A percentile compares a stretch with the other conserved stretches of the same genome.
phyloP scores from a whole-genome alignment of 2,113 vertebrate species.

The Elephas maximus region DNA sequence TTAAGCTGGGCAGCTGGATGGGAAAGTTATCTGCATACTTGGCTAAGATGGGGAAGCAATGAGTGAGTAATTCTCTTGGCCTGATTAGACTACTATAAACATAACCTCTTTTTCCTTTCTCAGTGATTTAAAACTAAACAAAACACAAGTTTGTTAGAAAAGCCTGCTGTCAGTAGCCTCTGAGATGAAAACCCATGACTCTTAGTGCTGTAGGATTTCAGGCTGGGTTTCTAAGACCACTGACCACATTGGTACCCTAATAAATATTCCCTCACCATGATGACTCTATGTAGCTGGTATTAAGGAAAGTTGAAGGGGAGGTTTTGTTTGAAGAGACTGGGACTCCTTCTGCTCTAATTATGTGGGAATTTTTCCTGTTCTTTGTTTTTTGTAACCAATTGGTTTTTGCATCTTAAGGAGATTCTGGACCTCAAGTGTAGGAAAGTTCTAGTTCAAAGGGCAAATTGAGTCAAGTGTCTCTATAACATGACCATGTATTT shows the following conservation, averaged over 20 bases:
- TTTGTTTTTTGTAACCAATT: neutral
- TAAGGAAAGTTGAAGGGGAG: conserved; percentile 33
- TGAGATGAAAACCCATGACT: neutral
- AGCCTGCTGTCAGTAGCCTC: conserved; percentile 35
- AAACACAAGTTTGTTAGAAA: conserved; percentile 51
- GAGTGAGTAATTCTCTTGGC: conserved; percentile 59
- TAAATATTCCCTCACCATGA: neutral
- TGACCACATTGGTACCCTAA: neutral
- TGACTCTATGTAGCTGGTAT: neutral
- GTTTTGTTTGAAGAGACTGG: conserved; percentile 64
- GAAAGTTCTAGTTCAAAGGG: conserved; percentile 71
- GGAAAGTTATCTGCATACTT: conserved; percentile 57
- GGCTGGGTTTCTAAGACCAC: neutral
- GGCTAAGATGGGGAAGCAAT: conserved; percentile 16
- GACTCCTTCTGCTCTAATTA: conserved; percentile 67
- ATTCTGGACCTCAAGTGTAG: conserved; percentile 30
- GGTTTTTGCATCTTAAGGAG: conserved; percentile 52
- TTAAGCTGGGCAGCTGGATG: conserved; percentile 35
- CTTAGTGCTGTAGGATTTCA: neutral
- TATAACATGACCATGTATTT: conserved; percentile 75
- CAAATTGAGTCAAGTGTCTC: conserved; percentile 62
- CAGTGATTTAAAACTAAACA: conserved; percentile 55
- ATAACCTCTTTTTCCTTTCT: conserved; percentile 19
- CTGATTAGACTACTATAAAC: conserved; percentile 55
- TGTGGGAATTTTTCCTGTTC: conserved; percentile 43